Evolutionary conservation across 1,140 invertebrate genomes (phyloP), one percentile per base, ranked within the genome.

Genomic region (Temnothorax longispinosus): DNA sequence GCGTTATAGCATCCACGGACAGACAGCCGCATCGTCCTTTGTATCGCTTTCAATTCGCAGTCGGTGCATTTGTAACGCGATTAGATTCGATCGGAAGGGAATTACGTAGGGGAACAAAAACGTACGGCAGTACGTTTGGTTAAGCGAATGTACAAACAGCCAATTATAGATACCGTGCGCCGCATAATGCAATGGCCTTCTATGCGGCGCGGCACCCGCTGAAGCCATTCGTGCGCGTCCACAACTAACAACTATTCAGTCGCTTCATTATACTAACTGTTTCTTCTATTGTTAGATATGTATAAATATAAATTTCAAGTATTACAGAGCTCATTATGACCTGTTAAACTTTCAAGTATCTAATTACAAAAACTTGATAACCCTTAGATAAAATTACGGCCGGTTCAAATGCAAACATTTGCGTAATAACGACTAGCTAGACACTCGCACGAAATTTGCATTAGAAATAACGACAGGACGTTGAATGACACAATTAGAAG

Each of bases 201-300:
- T 21, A 38, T 56, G 21, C 21, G 21, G 15, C 38, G 47, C 21
- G 21, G 15, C 38, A 35, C 47, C 77, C 38, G 69, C 69, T n/a
- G 80, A 44, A 60, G 65, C 54, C 69, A 60, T 84, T 84, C 44
- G 41, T 50, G 41, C 67, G 67, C 54, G 27, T 8, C 67, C 32
- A n/a, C n/a, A 84, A 74, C 69, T 60, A 74, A 62, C 44, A 54
- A 41, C 27, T 27, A 27, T 21, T 60, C 74, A 44, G 27, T 3
- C 69, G 41, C 54, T 82, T 84, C 27, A 60, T 84, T 84, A 60
- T 50, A 41, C n/a, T 56, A 71, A 81, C 35, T 56, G 54, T 50
- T 74, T 27, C 44, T 60, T 41, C 32, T 60, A 58, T 50, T 74
- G 41, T 60, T 41, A 35, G 27, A 60, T 47, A 38, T 13, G 3